Evolutionary conservation across 2,113 vertebrate species (phyloP), one percentile per base, ranked within the genome.

Genomic region (Ivindomyrus marchei): DNA sequence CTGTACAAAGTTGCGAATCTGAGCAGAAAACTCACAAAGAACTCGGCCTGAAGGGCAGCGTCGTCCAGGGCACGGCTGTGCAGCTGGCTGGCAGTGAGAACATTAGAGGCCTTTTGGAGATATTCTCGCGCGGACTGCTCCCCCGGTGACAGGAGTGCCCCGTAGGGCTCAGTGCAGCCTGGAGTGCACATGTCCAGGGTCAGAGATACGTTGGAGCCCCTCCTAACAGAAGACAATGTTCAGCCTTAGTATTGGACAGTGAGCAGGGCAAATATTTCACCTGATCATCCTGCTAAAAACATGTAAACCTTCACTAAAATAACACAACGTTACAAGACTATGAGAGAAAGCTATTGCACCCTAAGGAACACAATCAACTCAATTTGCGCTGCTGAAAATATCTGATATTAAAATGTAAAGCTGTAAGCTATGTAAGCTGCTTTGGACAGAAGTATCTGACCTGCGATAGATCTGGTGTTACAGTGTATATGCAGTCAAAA

Each of bases 101-200:
- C 58, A 0, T 97, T 97, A 0, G 97, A 97, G 89, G 97, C 98
- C 0, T 96, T 96, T 91, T 98, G 96, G 91, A 99, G 97, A 91
- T 99, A 99, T 90, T 99, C 98, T 45, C 93, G 94, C 87, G 98
- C 96, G 0, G 97, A 97, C 94, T 99, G 97, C 49, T 99, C 98
- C 24, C 97, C 95, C 0, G 98, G 98, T 27, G 98, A 99, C 94
- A 99, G 97, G 92, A 98, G 94, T 87, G 96, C 97, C 58, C 97
- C 98, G 9, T 98, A 99, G 53, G 97, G 97, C 92, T 99, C 98
- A 0, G 96, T 97, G 95, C 96, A 98, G 93, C 98, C 98, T 0
- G 98, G 97, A 0, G 98, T 98, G 92, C 98, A 99, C 98, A 99
- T 99, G 93, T 99, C 98, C 96, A 99, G 93, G 2, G 98, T 99